Conservation (phyloP, 1,140 invertebrate species). For the Listronotus bonariensis region DNA sequence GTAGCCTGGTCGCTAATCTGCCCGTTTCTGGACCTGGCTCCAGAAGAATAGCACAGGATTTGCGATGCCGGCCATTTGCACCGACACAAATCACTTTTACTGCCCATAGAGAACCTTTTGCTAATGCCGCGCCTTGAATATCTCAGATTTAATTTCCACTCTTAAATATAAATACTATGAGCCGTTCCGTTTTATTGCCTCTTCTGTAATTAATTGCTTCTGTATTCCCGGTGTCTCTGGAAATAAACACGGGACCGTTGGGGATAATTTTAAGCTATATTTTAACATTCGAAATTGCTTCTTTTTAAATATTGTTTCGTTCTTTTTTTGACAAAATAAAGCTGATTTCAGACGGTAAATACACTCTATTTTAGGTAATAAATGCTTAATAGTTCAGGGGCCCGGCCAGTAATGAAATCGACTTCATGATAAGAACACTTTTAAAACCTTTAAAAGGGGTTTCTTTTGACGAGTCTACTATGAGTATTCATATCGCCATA, state of each 20-base stretch:
- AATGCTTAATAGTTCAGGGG: too few relatives aligned
- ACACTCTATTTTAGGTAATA: too few relatives aligned
- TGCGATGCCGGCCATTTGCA: constrained; percentile 52
- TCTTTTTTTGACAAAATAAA: too few relatives aligned
- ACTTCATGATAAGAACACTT: too few relatives aligned
- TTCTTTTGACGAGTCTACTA: too few relatives aligned
- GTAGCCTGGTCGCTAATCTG: constrained; percentile 25
- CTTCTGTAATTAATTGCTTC: constrained; percentile 39
- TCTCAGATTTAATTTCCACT: constrained; percentile 52
- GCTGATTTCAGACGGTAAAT: too few relatives aligned
- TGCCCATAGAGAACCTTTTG: constrained; percentile 47
- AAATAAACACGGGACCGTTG: constrained; percentile 14
- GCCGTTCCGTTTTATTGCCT: constrained; percentile 35
- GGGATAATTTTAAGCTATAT: constrained; percentile 19
- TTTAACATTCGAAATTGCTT: constrained; percentile 4
- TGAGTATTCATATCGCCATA: too few relatives aligned
- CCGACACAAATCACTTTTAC: constrained; percentile 55
- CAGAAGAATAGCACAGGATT: constrained; percentile 49
- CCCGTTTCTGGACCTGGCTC: constrained; percentile 41
- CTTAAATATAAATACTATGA: constrained; percentile 49
- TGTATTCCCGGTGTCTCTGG: constrained; percentile 26
- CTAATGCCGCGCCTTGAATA: constrained; percentile 51
- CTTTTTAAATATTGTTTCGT: too few relatives aligned
- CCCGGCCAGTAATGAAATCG: too few relatives aligned
- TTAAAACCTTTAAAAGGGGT: too few relatives aligned